Conservation (phyloP, 37 sponge, comb jelly and placozoan genomes). For the Haliclona indistincta region DNA sequence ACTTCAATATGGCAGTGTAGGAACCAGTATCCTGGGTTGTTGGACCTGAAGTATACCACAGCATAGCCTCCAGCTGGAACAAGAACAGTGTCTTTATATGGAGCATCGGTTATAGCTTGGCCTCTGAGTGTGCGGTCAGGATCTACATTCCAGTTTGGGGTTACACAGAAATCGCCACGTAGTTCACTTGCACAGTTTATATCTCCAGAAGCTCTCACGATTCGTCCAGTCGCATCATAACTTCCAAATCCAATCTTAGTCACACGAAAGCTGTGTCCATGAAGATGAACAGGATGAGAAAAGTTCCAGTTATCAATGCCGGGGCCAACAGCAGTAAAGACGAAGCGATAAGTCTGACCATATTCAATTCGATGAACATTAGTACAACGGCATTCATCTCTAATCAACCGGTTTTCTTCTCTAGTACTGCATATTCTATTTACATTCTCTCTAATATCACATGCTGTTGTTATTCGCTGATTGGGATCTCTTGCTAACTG, state of each 20-base stretch:
- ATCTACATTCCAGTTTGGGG: not conserved
- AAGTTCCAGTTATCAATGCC: not conserved
- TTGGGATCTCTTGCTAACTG: not conserved
- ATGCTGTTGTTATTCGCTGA: too few relatives aligned
- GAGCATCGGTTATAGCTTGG: not conserved
- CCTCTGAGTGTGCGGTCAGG: not conserved
- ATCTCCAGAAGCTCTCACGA: not conserved
- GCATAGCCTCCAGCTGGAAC: conserved; percentile 89
- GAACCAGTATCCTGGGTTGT: conserved; percentile 95
- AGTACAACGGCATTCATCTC: not conserved
- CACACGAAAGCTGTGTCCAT: conserved; percentile 79
- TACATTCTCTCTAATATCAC: not conserved
- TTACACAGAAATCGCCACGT: not conserved
- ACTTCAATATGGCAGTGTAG: conserved; percentile 89
- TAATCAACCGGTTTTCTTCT: not conserved
- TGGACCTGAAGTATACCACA: conserved; percentile 67
- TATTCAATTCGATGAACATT: not conserved
- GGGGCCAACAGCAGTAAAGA: conserved; percentile 1
- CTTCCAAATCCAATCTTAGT: conserved; percentile 45
- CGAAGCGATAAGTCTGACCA: not conserved
- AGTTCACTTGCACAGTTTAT: conserved; percentile 1
- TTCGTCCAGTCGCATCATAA: not conserved
- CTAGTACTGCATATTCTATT: not conserved
- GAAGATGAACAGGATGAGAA: conserved; percentile 77
- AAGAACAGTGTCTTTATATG: conserved; percentile 78